Evolutionary conservation across 1,140 invertebrate species (phyloP).

Genomic region (Eurosta solidaginis): DNA sequence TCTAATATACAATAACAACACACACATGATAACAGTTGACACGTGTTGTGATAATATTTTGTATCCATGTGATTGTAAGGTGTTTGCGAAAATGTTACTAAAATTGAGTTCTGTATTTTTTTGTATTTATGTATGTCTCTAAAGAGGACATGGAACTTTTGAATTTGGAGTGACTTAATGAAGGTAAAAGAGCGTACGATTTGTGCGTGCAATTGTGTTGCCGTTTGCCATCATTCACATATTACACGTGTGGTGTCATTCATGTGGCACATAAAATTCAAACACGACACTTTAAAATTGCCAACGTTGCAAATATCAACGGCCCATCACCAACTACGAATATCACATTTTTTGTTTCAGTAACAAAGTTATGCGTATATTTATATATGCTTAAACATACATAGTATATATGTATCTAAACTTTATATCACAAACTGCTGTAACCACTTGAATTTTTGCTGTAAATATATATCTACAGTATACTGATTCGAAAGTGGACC

Average conservation of each 20-base stretch:
- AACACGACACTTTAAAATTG: slow-evolving; percentile 22
- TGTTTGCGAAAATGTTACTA: neutral
- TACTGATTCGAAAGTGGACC: no score
- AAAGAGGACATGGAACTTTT: no score
- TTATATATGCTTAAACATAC: no score
- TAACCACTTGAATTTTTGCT: no score
- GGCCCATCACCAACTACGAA: neutral
- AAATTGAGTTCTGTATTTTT: neutral
- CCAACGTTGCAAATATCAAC: neutral
- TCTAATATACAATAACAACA: neutral
- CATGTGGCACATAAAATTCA: slow-evolving; percentile 15
- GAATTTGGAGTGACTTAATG: no score
- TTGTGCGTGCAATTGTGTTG: neutral
- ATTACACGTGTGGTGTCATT: slow-evolving; percentile 10
- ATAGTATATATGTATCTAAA: no score
- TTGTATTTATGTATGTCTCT: neutral
- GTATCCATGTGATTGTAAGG: no score
- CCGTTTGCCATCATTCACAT: slow-evolving; percentile 4
- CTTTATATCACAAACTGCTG: no score
- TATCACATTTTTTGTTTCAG: neutral
- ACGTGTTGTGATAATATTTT: no score
- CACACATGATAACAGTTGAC: neutral
- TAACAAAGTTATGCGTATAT: no score
- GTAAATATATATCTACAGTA: no score
- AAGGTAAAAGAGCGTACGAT: no score